Conservation (phyloP, 2,888 invertebrate genomes). For the Philhelius pedissequus region DNA sequence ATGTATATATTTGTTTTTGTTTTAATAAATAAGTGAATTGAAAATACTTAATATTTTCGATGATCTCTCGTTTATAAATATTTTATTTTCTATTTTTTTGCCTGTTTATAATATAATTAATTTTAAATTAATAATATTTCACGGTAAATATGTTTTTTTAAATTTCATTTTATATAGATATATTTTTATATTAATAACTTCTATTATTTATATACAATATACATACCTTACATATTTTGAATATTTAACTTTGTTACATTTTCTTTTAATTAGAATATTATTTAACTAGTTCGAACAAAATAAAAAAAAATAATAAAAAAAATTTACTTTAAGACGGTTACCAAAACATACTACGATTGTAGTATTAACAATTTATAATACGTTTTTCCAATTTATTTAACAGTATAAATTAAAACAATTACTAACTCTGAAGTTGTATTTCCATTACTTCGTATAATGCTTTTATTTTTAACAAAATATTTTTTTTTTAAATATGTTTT, state of each 20-base stretch:
- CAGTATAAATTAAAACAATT: slow-evolving; percentile 53
- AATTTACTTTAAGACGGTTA: slow-evolving; percentile 12
- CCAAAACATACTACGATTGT: slow-evolving; percentile 37
- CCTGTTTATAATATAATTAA: not conserved
- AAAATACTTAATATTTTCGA: slow-evolving; percentile 68
- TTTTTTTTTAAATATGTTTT: slow-evolving; percentile 17
- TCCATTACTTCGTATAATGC: not conserved
- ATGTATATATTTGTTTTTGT: slow-evolving; percentile 25
- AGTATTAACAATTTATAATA: slow-evolving; percentile 37
- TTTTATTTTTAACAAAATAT: slow-evolving; percentile 42
- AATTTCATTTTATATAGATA: not conserved
- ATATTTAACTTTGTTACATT: slow-evolving; percentile 14
- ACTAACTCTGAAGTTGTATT: slow-evolving; percentile 16
- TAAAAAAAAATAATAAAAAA: not conserved
- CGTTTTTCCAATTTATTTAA: slow-evolving; percentile 4
- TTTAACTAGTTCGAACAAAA: slow-evolving; percentile 37
- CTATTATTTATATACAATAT: slow-evolving; percentile 56
- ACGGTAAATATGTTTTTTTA: slow-evolving; percentile 48
- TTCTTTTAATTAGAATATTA: slow-evolving; percentile 28
- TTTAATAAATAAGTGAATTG: slow-evolving; percentile 66
- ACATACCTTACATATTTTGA: slow-evolving; percentile 36
- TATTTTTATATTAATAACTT: slow-evolving; percentile 31
- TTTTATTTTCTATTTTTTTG: slow-evolving; percentile 35
- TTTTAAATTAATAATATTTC: slow-evolving; percentile 50
- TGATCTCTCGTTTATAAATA: slow-evolving; percentile 64